Base-by-base conservation (phyloP, 2,888 invertebrate species). In the Heteropelma amictum region DNA sequence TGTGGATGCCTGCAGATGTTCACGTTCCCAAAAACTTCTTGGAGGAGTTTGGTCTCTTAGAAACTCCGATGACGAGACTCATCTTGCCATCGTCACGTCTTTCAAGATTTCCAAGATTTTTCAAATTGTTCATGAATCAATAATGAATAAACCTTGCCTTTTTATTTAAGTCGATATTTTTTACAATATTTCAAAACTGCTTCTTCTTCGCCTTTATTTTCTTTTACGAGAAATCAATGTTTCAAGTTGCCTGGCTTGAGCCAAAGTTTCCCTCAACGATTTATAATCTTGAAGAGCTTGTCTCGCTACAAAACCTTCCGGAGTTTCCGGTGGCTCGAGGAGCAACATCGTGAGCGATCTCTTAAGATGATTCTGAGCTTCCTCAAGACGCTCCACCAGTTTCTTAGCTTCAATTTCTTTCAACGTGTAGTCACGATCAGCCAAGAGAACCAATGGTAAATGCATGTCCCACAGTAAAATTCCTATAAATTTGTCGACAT, bases 401-500 rank as follows among this genome's bases (percentile, higher is more conserved):
- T 90, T 90, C 2, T 90, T 86, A 17, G 90, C 90, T 0, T 90
- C 88, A 40, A 94, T 92, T 85, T 93, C 93, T 2, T 91, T 91
- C 0, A 91, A 90, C 17, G 92, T 91, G 82, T 92, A 93, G 65
- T 92, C 90, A 76, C 92, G 92, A 80, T 94, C 93, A 0, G 93
- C 91, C 30, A 95, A 84, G 80, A 93, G 91, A 2, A 93, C 91
- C 77, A 92, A 90, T 0, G 95, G 93, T 12, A 92, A 92, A 83
- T 95, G 94, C 79, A 95, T 89, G 86, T 96, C 96, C 82, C 95
- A 96, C 38, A 95, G 83, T 7, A 94, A 92, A 60, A 96, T 93
- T 0, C 94, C 95, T 92, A 86, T 70, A 91, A 90, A 26, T 28
- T 1, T 19, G 42, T 30, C 30, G n/a, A 19, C 17, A 42, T 30